A percentile compares a stretch with the other conserved stretches of the same genome.
Evolutionary conservation across 92 coral and sea anemone genomes (phyloP).

Genomic region (Scolanthus callimorphus): DNA sequence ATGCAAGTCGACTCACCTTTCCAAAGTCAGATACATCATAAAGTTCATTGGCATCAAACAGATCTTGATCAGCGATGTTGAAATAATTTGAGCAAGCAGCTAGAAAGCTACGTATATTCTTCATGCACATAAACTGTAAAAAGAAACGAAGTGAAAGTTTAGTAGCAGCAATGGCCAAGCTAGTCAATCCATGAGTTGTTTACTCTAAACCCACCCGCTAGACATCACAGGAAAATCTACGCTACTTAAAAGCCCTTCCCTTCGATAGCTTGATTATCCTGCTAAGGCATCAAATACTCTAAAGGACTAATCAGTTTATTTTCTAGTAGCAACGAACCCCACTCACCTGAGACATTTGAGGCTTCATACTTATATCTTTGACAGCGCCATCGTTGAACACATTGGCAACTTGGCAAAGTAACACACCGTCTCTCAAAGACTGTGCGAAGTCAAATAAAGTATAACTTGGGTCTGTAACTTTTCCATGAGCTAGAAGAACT

Average conservation of each 20-base stretch:
- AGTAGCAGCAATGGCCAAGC: neutral
- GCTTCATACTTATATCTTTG: conserved; percentile 83
- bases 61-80: conserved; percentile 64
- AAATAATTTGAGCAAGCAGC: conserved; percentile 74
- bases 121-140: conserved; percentile 82
- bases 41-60: conserved; percentile 86
- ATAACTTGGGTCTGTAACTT: conserved; percentile 63
- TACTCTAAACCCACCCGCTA: conserved; percentile 1
- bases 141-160: conserved; percentile 35
- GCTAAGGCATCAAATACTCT: neutral
- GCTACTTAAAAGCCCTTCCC: neutral
- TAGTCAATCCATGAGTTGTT: too few relatives aligned
- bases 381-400: conserved; percentile 77
- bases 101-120: conserved; percentile 90
- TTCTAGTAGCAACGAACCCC: too few relatives aligned
- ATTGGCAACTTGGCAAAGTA: conserved; percentile 93
- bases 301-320: neutral
- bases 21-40: conserved; percentile 96
- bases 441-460: conserved; percentile 95
- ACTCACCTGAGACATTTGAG: conserved; percentile 97
- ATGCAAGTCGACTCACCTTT: conserved; percentile 80
- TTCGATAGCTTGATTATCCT: neutral
- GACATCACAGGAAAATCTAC: conserved; percentile 1
- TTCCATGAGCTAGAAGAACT: conserved; percentile 68
- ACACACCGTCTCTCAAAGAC: conserved; percentile 91